phyloP scores from a whole-genome alignment of 2,113 vertebrate species.

The Cacatua alba region DNA sequence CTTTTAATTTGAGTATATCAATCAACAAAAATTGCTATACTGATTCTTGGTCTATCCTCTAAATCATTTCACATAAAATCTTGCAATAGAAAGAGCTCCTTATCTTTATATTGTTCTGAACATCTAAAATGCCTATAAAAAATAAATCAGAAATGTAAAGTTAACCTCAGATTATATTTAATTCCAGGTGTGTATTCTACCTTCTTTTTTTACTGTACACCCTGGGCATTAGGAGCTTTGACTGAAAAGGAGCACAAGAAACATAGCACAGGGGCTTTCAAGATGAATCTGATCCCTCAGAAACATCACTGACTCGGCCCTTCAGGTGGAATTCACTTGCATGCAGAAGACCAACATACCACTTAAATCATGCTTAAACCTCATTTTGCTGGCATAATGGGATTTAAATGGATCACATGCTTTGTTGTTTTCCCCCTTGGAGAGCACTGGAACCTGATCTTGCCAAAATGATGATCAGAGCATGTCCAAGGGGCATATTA shows the following conservation, averaged over 20 bases:
- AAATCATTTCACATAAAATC: neutral
- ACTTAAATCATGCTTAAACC: neutral
- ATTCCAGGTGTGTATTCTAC: neutral
- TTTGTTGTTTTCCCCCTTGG: neutral
- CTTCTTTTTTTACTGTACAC: neutral
- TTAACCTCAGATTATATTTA: neutral
- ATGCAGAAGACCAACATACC: neutral
- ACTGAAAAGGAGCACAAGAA: neutral
- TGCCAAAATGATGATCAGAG: neutral
- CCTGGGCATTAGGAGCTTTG: neutral
- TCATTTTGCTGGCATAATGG: neutral
- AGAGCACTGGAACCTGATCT: neutral
- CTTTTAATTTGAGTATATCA: neutral
- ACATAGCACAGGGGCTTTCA: no score
- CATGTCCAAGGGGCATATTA: neutral
- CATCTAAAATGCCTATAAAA: neutral
- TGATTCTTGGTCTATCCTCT: neutral
- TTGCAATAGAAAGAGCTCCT: neutral
- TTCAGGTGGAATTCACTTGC: neutral
- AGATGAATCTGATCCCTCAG: neutral
- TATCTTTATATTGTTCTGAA: neutral
- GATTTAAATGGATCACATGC: neutral
- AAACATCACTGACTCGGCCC: neutral
- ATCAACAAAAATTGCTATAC: neutral
- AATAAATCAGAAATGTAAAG: neutral